Conservation (phyloP, 2,888 invertebrate species). For the Meganola albula region DNA sequence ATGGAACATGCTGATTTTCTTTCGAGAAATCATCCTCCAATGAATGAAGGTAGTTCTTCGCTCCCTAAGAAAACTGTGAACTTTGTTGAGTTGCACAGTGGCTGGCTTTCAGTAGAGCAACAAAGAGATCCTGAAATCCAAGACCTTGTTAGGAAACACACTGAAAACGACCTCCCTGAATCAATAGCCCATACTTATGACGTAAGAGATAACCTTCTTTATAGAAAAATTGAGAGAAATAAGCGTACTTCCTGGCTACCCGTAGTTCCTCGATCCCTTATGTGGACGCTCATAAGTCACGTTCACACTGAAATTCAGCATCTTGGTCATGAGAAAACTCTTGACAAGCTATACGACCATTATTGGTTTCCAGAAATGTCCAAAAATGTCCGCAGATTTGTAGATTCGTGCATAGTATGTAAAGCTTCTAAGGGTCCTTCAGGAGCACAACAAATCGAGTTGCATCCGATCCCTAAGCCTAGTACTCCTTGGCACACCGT, state of each 20-base stretch:
- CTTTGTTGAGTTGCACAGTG: constrained; percentile 15
- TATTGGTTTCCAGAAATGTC: constrained; percentile 5
- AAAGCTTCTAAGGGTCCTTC: constrained; percentile 3
- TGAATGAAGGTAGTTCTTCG: constrained; percentile 15
- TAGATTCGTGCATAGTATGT: constrained; percentile 2
- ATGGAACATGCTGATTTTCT: constrained; percentile 14
- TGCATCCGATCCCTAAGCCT: constrained; percentile 23
- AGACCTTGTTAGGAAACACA: constrained; percentile 14
- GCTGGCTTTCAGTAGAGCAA: constrained; percentile 29
- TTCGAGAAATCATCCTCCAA: constrained; percentile 15
- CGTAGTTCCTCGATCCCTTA: constrained; percentile 18
- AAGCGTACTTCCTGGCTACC: constrained; percentile 22
- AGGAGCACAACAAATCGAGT: not conserved
- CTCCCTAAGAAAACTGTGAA: constrained; percentile 5
- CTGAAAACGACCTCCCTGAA: constrained; percentile 2
- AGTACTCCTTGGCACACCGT: constrained; percentile 28
- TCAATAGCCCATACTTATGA: constrained; percentile 23
- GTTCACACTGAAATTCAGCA: constrained; percentile 11
- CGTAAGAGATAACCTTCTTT: constrained; percentile 19
- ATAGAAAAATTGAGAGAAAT: constrained; percentile 22
- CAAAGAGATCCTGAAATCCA: constrained; percentile 21
- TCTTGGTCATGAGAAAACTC: constrained; percentile 1
- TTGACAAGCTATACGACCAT: not conserved
- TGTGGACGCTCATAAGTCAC: constrained; percentile 26
- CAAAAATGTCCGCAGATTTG: not conserved